These are phyloP conservation scores for Coptodon bakossiorum DNA, from an alignment of 2,113 vertebrate genomes.

Conservation along the genomic window DNA sequence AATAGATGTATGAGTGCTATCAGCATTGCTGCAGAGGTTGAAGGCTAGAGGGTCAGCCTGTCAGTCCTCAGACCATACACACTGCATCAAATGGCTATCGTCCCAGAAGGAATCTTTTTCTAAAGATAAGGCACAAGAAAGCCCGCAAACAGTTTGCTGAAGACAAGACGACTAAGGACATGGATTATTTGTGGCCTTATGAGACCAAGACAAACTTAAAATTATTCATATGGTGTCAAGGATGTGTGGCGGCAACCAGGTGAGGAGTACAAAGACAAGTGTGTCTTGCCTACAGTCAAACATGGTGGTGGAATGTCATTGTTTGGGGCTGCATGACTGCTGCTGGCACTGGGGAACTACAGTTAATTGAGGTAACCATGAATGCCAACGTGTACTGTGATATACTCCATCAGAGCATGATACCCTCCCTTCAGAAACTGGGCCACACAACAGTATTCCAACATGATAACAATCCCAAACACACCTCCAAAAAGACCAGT, in stretches of 20 bases:
- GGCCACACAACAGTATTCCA: rapidly evolving
- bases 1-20: background rate
- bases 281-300: background rate
- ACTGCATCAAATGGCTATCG: background rate
- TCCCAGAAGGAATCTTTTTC: background rate
- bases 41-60: background rate
- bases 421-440: background rate
- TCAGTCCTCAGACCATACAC: background rate
- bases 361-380: background rate
- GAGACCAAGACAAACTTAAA: background rate
- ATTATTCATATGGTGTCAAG: background rate
- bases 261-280: background rate
- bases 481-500: background rate
- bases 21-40: background rate
- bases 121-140: background rate
- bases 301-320: background rate
- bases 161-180: background rate
- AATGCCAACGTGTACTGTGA: background rate
- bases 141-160: background rate
- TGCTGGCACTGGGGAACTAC: background rate
- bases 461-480: background rate
- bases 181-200: background rate
- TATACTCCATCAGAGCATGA: background rate
- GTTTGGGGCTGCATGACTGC: background rate
- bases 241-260: background rate